A percentile compares a stretch with the other conserved stretches of the same genome.
phyloP scores from a whole-genome alignment of 2,888 invertebrate species.

The Gibbula magus region DNA sequence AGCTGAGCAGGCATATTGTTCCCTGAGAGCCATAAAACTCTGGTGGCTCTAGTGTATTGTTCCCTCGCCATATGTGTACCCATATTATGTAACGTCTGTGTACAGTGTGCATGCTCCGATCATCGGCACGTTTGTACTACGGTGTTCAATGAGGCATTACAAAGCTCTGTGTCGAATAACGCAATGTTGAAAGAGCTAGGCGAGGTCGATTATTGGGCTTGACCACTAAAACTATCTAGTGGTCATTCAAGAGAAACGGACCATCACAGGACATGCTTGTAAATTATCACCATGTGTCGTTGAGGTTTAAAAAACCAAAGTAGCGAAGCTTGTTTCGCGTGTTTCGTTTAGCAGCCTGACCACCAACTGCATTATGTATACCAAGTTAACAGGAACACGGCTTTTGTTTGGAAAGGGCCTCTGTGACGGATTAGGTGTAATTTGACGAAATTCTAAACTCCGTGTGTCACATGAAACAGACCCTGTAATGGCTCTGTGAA shows the following conservation, averaged over 20 bases:
- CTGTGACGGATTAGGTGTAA: not conserved
- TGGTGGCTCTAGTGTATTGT: not conserved
- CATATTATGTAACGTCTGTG: not conserved
- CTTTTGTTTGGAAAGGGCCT: not conserved
- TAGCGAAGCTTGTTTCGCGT: not conserved
- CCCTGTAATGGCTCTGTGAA: not conserved
- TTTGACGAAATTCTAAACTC: not conserved
- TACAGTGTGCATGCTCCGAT: not conserved
- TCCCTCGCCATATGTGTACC: not conserved
- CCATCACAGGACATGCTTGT: not conserved
- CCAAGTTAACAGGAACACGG: not conserved
- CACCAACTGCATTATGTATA: not conserved
- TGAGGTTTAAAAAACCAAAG: slow-evolving; percentile 6
- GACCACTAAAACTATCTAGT: not conserved
- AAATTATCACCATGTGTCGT: not conserved
- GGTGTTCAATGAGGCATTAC: not conserved
- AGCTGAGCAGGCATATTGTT: not conserved
- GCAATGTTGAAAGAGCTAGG: not conserved
- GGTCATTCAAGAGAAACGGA: slow-evolving; percentile 13
- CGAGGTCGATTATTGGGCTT: not conserved
- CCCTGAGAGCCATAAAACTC: not conserved
- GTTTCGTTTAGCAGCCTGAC: not conserved
- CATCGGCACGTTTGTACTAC: not conserved
- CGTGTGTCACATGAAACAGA: slow-evolving; percentile 3
- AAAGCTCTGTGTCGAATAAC: not conserved